Evolutionary conservation across 2,888 invertebrate genomes (phyloP).

Genomic region (Drosophila buzzatii): DNA sequence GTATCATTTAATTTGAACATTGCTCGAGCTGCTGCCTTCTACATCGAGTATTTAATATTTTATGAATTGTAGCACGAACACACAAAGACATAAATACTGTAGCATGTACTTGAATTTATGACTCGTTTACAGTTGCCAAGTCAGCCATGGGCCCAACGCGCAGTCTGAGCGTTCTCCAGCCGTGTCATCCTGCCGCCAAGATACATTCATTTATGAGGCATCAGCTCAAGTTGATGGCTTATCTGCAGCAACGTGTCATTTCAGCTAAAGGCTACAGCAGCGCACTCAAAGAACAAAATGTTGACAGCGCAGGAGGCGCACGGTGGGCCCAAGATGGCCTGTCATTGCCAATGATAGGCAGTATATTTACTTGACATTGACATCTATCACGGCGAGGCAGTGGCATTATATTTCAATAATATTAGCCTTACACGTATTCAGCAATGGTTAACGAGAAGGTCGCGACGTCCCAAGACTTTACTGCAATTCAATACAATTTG

Average conservation of each 20-base stretch:
- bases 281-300: slow-evolving; percentile 41
- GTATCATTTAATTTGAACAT: slow-evolving; percentile 76
- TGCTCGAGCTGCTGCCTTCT: slow-evolving; percentile 16
- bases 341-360: slow-evolving; percentile 65
- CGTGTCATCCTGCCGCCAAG: slow-evolving; percentile 60
- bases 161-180: slow-evolving; percentile 9
- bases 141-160: slow-evolving; percentile 44
- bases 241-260: slow-evolving; percentile 42
- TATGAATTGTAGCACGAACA: slow-evolving; percentile 62
- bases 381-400: slow-evolving; percentile 37
- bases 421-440: slow-evolving; percentile 35
- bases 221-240: slow-evolving; percentile 59
- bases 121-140: slow-evolving; percentile 75
- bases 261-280: slow-evolving; percentile 32
- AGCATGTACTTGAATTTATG: slow-evolving; percentile 62
- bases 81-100: slow-evolving; percentile 45
- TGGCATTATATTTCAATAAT: slow-evolving; percentile 32
- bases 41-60: slow-evolving; percentile 72
- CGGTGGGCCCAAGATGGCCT: slow-evolving; percentile 16
- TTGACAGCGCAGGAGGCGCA: slow-evolving; percentile 33
- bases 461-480: neutral
- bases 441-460: slow-evolving; percentile 3
- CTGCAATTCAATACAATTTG: neutral
- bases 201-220: slow-evolving; percentile 69
- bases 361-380: slow-evolving; percentile 66